Evolutionary conservation across 2,113 vertebrate species (phyloP).

Genomic region (Panthera leo): DNA sequence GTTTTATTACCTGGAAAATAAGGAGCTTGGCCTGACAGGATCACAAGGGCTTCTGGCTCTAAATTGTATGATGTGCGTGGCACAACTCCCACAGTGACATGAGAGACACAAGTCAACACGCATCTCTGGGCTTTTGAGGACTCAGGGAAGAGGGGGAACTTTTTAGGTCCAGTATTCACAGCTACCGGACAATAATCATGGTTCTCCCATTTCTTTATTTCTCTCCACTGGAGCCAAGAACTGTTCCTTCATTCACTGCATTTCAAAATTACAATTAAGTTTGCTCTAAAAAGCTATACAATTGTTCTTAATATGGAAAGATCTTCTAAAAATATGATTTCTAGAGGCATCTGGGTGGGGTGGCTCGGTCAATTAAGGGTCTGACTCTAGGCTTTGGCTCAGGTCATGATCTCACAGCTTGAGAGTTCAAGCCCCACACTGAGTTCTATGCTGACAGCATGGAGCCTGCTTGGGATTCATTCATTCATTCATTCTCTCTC

Average conservation of each 20-base stretch:
- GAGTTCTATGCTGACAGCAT: no score
- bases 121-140: not conserved
- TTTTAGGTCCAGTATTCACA: no score
- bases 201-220: not conserved
- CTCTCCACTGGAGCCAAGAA: not conserved
- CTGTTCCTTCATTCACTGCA: not conserved
- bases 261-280: constrained; percentile 13
- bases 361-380: no score
- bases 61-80: not conserved
- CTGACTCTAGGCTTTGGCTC: no score
- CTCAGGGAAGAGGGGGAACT: accelerated
- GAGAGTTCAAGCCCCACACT: no score
- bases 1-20: not conserved
- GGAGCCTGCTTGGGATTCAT: no score
- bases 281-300: not conserved
- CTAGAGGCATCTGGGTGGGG: no score
- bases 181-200: accelerated
- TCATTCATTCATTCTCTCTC: no score
- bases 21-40: not conserved
- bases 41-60: not conserved
- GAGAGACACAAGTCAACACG: not conserved
- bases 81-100: not conserved
- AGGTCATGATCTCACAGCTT: no score
- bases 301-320: not conserved
- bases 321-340: no score